Conservation (phyloP, 35 echinoderm and acorn worm genomes). For the Apostichopus parvimensis region DNA sequence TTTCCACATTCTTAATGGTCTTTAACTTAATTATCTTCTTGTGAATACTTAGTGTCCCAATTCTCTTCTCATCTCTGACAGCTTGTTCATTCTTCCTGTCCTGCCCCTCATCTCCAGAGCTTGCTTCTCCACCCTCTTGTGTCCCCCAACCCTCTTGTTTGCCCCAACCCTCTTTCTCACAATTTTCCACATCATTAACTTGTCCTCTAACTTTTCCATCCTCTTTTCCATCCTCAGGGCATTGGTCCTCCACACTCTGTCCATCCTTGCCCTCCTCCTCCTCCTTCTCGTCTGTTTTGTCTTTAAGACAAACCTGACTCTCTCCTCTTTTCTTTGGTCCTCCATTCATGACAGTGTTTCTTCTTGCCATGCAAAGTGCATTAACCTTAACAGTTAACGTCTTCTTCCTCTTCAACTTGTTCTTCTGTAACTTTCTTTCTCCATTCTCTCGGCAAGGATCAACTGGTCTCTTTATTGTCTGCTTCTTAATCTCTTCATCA, state of each 20-base stretch:
- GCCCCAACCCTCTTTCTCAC: background rate
- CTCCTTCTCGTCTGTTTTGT: background rate
- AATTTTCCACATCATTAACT: background rate
- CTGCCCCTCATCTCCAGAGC: background rate
- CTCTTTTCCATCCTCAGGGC: background rate
- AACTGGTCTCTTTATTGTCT: background rate
- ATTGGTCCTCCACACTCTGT: too few relatives aligned
- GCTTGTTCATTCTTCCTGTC: background rate
- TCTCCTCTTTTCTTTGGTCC: background rate
- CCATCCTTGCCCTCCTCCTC: too few relatives aligned
- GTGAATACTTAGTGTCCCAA: background rate
- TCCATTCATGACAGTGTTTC: background rate
- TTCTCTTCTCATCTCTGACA: background rate
- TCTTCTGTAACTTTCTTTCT: background rate
- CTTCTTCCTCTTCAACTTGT: constrained; percentile 2
- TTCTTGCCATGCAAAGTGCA: background rate
- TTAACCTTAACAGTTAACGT: background rate
- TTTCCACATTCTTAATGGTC: background rate
- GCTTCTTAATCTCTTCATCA: background rate
- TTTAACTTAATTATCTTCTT: background rate
- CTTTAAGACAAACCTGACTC: background rate
- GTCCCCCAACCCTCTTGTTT: background rate
- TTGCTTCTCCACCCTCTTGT: background rate
- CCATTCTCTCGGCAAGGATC: background rate
- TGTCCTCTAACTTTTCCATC: background rate